These are phyloP conservation scores for Eupithecia insigniata DNA, from an alignment of 2,888 invertebrate species.

Conservation along the genomic window DNA sequence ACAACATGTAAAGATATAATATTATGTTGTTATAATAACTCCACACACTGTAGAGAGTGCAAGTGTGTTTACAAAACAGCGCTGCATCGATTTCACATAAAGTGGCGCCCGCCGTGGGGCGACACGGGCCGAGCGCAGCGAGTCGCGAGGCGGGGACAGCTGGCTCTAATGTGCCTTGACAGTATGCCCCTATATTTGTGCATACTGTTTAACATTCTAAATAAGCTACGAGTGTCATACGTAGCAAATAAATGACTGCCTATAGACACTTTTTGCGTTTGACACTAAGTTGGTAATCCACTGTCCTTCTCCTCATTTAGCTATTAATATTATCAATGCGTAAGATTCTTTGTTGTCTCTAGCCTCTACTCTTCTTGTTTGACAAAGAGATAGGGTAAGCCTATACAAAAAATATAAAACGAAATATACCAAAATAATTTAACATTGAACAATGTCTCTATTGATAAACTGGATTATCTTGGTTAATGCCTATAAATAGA, in stretches of 20 bases:
- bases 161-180: conserved; percentile 26
- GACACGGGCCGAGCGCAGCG: conserved; percentile 43
- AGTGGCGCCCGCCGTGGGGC: conserved; percentile 51
- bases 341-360: too few species aligned
- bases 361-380: too few species aligned
- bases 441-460: too few species aligned
- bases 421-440: too few species aligned
- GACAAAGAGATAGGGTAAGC: too few species aligned
- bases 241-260: too few species aligned
- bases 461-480: neutral
- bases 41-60: conserved; percentile 51
- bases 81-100: conserved; percentile 84
- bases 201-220: neutral
- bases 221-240: neutral
- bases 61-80: conserved; percentile 82
- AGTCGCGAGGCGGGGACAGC: conserved; percentile 42
- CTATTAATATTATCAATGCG: too few species aligned
- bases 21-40: neutral
- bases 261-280: too few species aligned
- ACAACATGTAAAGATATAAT: neutral
- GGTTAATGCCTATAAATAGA: neutral
- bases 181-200: conserved; percentile 22
- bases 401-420: too few species aligned
- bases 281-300: too few species aligned
- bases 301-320: too few species aligned